These are phyloP conservation scores for Siniperca knerii DNA, from an alignment of 2,113 vertebrate species.

Conservation along the genomic window DNA sequence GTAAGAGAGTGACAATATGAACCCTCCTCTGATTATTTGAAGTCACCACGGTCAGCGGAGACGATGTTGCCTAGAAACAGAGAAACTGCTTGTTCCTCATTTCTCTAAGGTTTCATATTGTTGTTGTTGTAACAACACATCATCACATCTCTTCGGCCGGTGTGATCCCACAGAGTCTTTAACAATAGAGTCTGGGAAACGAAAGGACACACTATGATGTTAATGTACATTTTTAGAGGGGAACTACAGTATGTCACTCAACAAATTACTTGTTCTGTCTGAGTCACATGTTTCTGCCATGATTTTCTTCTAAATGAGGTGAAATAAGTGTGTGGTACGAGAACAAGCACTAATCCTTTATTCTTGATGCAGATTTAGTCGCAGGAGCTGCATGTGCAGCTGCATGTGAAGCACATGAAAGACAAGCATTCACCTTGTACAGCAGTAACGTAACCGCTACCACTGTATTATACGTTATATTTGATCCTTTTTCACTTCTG, in stretches of 20 bases:
- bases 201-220: not conserved
- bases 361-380: slow-evolving; percentile 9
- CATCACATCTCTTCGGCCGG: not conserved
- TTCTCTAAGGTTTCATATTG: slow-evolving; percentile 4
- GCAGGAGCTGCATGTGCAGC: not conserved
- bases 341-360: slow-evolving; percentile 6
- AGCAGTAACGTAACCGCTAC: not conserved
- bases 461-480: not conserved
- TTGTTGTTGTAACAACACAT: not conserved
- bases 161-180: not conserved
- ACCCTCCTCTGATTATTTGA: slow-evolving; percentile 40
- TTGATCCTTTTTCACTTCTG: not conserved
- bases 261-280: not conserved
- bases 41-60: slow-evolving; percentile 17
- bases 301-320: slow-evolving; percentile 26
- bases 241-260: not conserved
- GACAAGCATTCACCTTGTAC: not conserved
- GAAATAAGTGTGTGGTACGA: slow-evolving; percentile 45
- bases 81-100: slow-evolving; percentile 38
- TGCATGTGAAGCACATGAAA: not conserved
- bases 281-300: slow-evolving; percentile 20
- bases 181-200: not conserved
- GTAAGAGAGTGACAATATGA: slow-evolving; percentile 24
- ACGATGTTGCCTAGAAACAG: slow-evolving; percentile 77
- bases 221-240: not conserved